These are phyloP conservation scores for Dryas iulia DNA, from an alignment of 1,140 invertebrate genomes.

Conservation along the genomic window DNA sequence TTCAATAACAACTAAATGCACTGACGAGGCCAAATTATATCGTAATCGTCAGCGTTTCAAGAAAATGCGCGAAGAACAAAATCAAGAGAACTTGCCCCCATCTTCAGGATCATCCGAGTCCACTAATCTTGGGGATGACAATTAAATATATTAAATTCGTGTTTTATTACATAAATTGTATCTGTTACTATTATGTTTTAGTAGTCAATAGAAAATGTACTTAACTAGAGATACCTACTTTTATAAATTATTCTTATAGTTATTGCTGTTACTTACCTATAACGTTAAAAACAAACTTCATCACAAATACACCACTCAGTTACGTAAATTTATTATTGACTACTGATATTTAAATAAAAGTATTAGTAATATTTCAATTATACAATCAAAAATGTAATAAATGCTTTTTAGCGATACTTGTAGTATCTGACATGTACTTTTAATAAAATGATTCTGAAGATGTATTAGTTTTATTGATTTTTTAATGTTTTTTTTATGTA, in stretches of 20 bases:
- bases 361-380: neutral
- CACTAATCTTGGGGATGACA: slow-evolving; percentile 21
- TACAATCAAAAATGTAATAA: neutral
- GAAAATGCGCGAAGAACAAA: slow-evolving; percentile 31
- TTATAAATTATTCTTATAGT: neutral
- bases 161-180: neutral
- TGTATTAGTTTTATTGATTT: no score
- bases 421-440: no score
- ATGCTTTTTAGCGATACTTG: no score
- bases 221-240: neutral
- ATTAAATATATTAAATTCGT: neutral
- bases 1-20: slow-evolving; percentile 81
- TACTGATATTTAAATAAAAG: neutral
- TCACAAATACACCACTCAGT: neutral
- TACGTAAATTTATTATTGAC: neutral
- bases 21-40: slow-evolving; percentile 80
- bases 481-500: no score
- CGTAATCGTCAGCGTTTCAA: slow-evolving; percentile 46
- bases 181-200: neutral
- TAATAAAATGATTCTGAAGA: no score
- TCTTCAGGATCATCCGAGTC: slow-evolving; percentile 40
- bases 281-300: neutral
- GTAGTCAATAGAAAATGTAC: neutral
- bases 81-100: slow-evolving; percentile 46
- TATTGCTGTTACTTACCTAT: neutral